phyloP scores from a whole-genome alignment of 53 echinoderm and acorn worm species.

The Actinopyga echinites region DNA sequence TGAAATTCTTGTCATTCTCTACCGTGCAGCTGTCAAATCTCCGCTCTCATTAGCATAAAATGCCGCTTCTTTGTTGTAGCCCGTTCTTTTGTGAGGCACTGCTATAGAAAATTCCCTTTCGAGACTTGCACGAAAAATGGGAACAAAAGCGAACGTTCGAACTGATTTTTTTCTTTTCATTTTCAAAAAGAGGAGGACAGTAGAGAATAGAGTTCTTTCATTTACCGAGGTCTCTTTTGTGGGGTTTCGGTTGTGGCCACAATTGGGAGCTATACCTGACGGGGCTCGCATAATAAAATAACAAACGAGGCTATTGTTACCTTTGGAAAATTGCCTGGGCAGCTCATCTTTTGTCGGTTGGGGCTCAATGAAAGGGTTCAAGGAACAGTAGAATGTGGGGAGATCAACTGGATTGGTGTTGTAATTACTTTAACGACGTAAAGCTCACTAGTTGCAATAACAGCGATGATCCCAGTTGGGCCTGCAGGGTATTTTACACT shows the following conservation, averaged over 20 bases:
- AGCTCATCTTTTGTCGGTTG: slow-evolving; percentile 8
- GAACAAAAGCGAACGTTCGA: slow-evolving; percentile 19
- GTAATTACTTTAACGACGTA: too few relatives aligned
- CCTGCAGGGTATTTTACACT: too few relatives aligned
- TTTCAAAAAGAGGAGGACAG: background rate
- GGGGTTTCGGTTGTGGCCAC: slow-evolving; percentile 28
- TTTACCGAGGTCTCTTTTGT: slow-evolving; percentile 2
- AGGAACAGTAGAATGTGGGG: too few relatives aligned
- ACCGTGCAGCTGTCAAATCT: slow-evolving; percentile 28
- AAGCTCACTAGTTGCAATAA: too few relatives aligned
- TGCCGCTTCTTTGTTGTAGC: slow-evolving; percentile 25
- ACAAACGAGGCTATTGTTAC: slow-evolving; percentile 24
- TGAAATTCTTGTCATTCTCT: slow-evolving; percentile 45
- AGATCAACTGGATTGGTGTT: too few relatives aligned
- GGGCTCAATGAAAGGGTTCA: background rate
- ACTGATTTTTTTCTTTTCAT: slow-evolving; percentile 5
- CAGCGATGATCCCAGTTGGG: too few relatives aligned
- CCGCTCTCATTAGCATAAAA: slow-evolving; percentile 41
- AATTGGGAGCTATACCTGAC: background rate
- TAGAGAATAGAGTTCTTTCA: background rate
- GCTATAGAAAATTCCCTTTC: too few relatives aligned
- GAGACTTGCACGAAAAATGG: background rate
- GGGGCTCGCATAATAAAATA: slow-evolving; percentile 7
- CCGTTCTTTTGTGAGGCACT: slow-evolving; percentile 11
- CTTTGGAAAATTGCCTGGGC: background rate